Evolutionary conservation across 2,113 vertebrate species (phyloP).

Genomic region (Oreochromis aureus): DNA sequence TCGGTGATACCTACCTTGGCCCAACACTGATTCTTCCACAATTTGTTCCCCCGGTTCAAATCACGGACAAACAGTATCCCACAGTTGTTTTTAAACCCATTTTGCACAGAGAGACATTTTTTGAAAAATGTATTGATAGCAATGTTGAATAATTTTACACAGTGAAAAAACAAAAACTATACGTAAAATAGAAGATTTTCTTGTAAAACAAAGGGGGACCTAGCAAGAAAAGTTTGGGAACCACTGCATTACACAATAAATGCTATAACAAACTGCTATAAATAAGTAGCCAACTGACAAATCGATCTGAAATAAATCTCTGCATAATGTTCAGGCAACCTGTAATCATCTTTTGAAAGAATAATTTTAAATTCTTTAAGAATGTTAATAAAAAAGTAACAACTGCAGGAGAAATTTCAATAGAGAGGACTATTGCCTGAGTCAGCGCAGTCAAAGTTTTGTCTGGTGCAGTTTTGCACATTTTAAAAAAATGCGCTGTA

Average conservation of each 20-base stretch:
- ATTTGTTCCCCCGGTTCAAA: too few species aligned
- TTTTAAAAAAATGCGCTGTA: background rate
- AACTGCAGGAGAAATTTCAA: background rate
- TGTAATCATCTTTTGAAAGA: background rate
- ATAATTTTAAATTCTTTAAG: accelerated
- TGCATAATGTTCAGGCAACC: background rate
- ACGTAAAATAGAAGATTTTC: background rate
- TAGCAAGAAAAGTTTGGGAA: background rate
- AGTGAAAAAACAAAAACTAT: too few species aligned
- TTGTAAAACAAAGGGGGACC: background rate
- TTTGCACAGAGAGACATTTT: too few species aligned
- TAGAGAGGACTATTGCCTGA: background rate
- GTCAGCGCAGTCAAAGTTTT: background rate
- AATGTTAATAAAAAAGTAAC: background rate
- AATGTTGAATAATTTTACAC: too few species aligned
- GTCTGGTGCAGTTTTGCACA: accelerated
- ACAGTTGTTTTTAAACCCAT: too few species aligned
- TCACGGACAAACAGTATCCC: too few species aligned
- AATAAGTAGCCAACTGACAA: accelerated
- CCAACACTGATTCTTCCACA: too few species aligned
- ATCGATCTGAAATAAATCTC: background rate
- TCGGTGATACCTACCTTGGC: too few species aligned
- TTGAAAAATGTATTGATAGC: too few species aligned
- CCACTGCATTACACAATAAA: background rate
- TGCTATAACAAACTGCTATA: background rate